Percentiles rank a stretch among this genome's conserved stretches.
These are phyloP conservation scores for Nomada ruficornis DNA, from an alignment of 2,888 invertebrate genomes.

Conservation along the genomic window DNA sequence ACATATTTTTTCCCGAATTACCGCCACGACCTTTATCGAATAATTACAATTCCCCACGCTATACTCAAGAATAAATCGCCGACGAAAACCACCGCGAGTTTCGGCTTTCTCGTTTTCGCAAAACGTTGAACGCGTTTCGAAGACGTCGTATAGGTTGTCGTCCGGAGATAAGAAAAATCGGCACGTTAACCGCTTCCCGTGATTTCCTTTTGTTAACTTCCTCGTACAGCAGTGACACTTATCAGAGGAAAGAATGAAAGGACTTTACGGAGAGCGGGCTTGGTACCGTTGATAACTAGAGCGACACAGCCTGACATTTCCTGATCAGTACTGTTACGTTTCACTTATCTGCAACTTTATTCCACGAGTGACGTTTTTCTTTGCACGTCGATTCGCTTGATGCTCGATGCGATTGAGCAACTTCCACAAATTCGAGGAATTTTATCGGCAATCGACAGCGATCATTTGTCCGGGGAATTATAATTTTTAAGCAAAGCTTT, in stretches of 20 bases:
- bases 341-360: slow-evolving; percentile 22
- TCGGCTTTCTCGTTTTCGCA: neutral
- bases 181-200: slow-evolving; percentile 6
- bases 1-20: too few species aligned
- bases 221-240: slow-evolving; percentile 29
- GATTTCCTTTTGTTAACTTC: slow-evolving; percentile 27
- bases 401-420: neutral
- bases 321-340: slow-evolving; percentile 34
- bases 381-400: neutral
- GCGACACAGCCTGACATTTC: slow-evolving; percentile 29
- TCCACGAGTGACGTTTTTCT: neutral
- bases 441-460: neutral
- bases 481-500: too few species aligned
- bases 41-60: too few species aligned
- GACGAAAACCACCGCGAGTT: too few species aligned
- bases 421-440: neutral
- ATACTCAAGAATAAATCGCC: too few species aligned
- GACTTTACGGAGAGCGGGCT: slow-evolving; percentile 16
- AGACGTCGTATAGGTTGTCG: neutral
- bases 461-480: too few species aligned
- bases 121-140: neutral
- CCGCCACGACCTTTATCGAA: too few species aligned
- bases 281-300: slow-evolving; percentile 28
- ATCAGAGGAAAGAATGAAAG: slow-evolving; percentile 31
- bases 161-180: slow-evolving; percentile 28